Percentiles rank a stretch among this genome's conserved stretches.
Evolutionary conservation across 1,140 invertebrate genomes (phyloP).

Genomic region (Microplitis mediator): DNA sequence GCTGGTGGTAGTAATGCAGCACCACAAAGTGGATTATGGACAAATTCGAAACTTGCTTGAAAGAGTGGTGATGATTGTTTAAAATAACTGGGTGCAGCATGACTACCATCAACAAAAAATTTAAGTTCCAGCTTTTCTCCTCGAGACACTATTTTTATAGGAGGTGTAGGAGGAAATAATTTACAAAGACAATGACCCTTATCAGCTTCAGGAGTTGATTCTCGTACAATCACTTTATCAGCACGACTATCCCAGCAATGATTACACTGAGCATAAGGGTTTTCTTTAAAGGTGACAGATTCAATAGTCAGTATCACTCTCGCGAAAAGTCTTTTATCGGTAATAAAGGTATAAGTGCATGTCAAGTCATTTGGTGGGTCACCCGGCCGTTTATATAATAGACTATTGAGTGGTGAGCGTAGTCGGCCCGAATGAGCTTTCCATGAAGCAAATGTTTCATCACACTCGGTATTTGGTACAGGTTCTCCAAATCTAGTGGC

Average conservation of each 20-base stretch:
- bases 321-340: constrained; percentile 78
- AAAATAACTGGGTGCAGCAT: constrained; percentile 84
- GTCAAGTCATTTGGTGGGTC: constrained; percentile 69
- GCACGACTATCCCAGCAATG: constrained; percentile 84
- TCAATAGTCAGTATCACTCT: constrained; percentile 77
- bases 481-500: constrained; percentile 83
- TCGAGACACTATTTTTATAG: constrained; percentile 73
- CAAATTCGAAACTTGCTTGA: constrained; percentile 84
- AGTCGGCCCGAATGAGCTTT: constrained; percentile 72
- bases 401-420: constrained; percentile 80
- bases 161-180: constrained; percentile 62
- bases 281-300: constrained; percentile 74
- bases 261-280: constrained; percentile 78
- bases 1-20: constrained; percentile 77
- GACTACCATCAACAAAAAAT: constrained; percentile 78
- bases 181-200: constrained; percentile 64
- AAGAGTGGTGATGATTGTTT: constrained; percentile 82
- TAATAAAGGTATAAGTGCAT: constrained; percentile 83
- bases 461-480: constrained; percentile 78
- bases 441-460: constrained; percentile 84
- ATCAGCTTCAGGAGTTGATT: constrained; percentile 63
- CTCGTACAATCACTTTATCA: constrained; percentile 78
- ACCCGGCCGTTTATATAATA: constrained; percentile 79
- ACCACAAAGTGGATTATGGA: constrained; percentile 85
- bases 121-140: constrained; percentile 80